Percentiles rank a stretch among this genome's conserved stretches.
Evolutionary conservation across 2,797 vertebrate species (phyloP).

Genomic region (Anisognathus igniventris): DNA sequence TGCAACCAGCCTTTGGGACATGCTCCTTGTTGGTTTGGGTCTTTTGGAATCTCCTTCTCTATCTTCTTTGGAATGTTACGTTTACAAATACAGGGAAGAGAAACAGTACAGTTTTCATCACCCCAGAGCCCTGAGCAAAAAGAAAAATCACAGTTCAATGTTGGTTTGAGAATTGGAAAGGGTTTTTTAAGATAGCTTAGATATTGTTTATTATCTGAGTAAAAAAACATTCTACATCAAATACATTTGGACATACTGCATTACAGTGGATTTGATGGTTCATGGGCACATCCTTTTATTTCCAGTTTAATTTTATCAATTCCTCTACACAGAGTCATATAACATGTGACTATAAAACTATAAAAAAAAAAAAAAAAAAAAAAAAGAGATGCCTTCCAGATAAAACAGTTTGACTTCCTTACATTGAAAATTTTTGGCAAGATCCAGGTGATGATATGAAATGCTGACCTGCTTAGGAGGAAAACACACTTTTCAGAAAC

Average conservation of each 20-base stretch:
- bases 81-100: slow-evolving; percentile 86
- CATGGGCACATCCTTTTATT: background rate
- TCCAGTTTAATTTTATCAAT: background rate
- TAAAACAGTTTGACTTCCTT: slow-evolving; percentile 1
- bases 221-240: background rate
- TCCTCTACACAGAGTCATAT: background rate
- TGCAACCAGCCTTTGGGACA: slow-evolving; percentile 93
- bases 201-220: background rate
- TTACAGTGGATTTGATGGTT: background rate
- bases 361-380: background rate
- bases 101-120: slow-evolving; percentile 73
- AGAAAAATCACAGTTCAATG: background rate
- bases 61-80: slow-evolving; percentile 79
- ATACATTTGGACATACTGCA: background rate
- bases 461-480: background rate
- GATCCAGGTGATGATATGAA: background rate
- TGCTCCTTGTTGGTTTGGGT: slow-evolving; percentile 78
- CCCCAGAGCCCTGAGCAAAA: slow-evolving; percentile 84
- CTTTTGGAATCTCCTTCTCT: slow-evolving; percentile 81
- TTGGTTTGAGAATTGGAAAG: background rate
- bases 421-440: background rate
- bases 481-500: background rate
- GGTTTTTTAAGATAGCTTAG: background rate
- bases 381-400: background rate
- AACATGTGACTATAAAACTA: background rate